Percentiles rank a stretch among this genome's conserved stretches.
Conservation (phyloP, 2,797 vertebrate species). For the Eptatretus atami region DNA sequence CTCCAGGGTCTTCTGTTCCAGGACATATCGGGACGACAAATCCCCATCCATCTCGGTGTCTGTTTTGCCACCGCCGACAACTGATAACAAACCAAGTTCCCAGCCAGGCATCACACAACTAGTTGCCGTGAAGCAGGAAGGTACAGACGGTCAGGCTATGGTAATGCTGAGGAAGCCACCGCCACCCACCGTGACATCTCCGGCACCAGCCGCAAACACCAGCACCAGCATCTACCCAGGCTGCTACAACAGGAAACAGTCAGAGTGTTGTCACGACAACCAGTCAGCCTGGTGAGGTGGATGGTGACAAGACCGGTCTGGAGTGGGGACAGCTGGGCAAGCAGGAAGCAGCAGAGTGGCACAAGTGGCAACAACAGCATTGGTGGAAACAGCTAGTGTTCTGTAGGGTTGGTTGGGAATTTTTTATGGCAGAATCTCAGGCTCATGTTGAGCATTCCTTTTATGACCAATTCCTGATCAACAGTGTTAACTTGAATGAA, state of each 20-base stretch:
- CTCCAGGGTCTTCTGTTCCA: neutral
- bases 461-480: no score
- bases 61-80: neutral
- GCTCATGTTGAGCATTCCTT: no score
- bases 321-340: neutral
- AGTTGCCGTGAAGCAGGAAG: slow-evolving; percentile 1
- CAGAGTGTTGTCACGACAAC: neutral
- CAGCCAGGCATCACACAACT: neutral
- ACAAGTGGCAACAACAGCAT: no score
- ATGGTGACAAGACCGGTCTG: neutral
- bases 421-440: no score
- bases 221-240: no score
- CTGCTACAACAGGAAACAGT: no score
- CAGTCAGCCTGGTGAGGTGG: neutral
- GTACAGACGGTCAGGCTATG: neutral
- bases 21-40: neutral
- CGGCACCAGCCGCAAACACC: neutral
- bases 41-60: neutral
- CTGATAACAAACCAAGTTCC: no score
- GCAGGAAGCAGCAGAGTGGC: neutral
- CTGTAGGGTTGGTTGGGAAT: no score
- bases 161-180: neutral
- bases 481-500: no score
- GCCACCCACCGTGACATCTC: neutral
- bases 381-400: no score